phyloP scores from a whole-genome alignment of 2,797 vertebrate genomes.

The Lophotriccus pileatus region DNA sequence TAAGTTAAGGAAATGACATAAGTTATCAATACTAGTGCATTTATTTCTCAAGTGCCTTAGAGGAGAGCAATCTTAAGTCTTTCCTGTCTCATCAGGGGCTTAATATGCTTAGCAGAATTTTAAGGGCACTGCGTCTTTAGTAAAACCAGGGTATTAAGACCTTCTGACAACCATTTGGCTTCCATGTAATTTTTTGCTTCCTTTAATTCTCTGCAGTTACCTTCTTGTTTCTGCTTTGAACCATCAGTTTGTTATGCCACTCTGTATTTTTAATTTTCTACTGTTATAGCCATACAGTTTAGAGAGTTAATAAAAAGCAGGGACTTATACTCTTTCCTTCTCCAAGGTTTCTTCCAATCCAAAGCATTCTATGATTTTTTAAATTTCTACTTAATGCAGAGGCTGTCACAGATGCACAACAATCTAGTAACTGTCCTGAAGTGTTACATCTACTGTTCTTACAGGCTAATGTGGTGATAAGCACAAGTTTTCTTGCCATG shows the following conservation, averaged over 20 bases:
- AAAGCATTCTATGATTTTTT: not conserved
- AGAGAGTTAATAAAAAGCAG: not conserved
- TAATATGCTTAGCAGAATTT: not conserved
- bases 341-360: not conserved
- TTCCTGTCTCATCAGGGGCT: not conserved
- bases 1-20: not conserved
- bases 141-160: not conserved
- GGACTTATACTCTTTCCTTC: not conserved
- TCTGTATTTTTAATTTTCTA: not conserved
- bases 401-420: not conserved
- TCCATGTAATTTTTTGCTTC: not conserved
- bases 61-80: not conserved
- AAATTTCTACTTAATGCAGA: not conserved
- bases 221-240: not conserved
- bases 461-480: not conserved
- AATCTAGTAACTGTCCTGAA: not conserved
- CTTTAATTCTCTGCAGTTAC: not conserved
- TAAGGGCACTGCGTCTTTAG: not conserved
- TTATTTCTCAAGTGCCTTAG: not conserved
- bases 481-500: not conserved
- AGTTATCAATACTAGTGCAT: fast-evolving
- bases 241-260: not conserved
- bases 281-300: not conserved
- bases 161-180: not conserved
- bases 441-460: not conserved